Conservation (phyloP, 2,113 vertebrate species). For the Benitochromis conjunctus region DNA sequence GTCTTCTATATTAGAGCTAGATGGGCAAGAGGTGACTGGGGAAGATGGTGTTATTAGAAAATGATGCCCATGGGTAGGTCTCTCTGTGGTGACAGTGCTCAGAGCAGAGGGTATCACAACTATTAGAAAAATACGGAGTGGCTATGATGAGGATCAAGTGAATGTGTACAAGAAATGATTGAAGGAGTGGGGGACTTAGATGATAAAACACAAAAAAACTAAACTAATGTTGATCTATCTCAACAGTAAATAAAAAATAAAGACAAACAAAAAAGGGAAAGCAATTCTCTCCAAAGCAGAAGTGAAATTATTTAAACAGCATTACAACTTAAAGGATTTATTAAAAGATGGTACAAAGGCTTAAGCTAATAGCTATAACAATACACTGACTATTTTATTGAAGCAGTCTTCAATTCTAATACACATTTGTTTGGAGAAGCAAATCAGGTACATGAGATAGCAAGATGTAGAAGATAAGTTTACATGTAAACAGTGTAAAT, state of each 20-base stretch:
- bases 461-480: background rate
- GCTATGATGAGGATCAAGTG: slow-evolving; percentile 11
- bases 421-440: background rate
- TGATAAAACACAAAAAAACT: background rate
- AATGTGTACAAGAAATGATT: background rate
- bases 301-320: background rate
- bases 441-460: background rate
- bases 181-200: background rate
- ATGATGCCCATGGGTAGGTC: slow-evolving; percentile 24
- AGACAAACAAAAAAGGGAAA: background rate
- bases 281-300: background rate
- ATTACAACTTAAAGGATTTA: background rate
- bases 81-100: slow-evolving; percentile 13
- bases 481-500: background rate
- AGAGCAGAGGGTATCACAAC: background rate
- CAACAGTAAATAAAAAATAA: too few relatives aligned
- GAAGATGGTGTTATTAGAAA: slow-evolving; percentile 35
- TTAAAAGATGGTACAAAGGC: background rate
- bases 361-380: background rate
- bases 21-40: slow-evolving; percentile 4
- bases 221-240: background rate
- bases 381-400: background rate
- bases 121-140: background rate
- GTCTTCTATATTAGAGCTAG: slow-evolving; percentile 21
- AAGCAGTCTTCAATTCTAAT: background rate